These are phyloP conservation scores for Ginglymostoma cirratum DNA, from an alignment of 2,113 vertebrate species.

Conservation along the genomic window DNA sequence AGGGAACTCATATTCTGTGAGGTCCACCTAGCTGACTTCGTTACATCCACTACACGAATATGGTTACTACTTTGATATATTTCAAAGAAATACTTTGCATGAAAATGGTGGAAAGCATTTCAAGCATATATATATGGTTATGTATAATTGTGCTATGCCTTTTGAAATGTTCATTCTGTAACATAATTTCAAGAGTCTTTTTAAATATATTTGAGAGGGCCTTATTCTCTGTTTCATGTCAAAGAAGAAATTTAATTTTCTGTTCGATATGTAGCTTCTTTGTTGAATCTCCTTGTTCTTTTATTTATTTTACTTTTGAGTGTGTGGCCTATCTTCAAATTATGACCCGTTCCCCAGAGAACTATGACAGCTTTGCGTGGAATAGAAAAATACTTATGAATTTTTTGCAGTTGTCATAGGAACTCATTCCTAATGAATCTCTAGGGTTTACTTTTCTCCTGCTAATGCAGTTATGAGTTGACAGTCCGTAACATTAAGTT, in stretches of 20 bases:
- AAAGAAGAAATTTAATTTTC: not conserved
- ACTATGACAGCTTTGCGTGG: constrained; percentile 46
- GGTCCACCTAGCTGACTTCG: no score
- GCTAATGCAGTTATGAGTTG: constrained; percentile 46
- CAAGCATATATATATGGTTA: not conserved
- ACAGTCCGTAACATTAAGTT: constrained; percentile 45
- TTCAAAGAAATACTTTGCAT: not conserved
- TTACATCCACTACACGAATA: no score
- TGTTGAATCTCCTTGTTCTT: not conserved
- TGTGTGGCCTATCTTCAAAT: not conserved
- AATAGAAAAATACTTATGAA: constrained; percentile 53
- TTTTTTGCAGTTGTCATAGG: constrained; percentile 76
- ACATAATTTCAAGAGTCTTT: not conserved
- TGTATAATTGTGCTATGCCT: not conserved
- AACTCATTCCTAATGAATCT: constrained; percentile 81
- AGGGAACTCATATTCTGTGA: no score
- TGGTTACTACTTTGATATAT: not conserved
- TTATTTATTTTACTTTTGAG: not conserved
- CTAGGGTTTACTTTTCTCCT: constrained; percentile 76
- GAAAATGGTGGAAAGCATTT: not conserved
- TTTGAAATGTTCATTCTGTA: not conserved
- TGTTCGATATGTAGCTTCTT: not conserved
- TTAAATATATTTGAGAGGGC: not conserved
- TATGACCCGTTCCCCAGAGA: constrained; percentile 38
- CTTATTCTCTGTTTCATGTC: not conserved